Conservation (phyloP, 2,797 vertebrate species). For the Alectoris magna region DNA sequence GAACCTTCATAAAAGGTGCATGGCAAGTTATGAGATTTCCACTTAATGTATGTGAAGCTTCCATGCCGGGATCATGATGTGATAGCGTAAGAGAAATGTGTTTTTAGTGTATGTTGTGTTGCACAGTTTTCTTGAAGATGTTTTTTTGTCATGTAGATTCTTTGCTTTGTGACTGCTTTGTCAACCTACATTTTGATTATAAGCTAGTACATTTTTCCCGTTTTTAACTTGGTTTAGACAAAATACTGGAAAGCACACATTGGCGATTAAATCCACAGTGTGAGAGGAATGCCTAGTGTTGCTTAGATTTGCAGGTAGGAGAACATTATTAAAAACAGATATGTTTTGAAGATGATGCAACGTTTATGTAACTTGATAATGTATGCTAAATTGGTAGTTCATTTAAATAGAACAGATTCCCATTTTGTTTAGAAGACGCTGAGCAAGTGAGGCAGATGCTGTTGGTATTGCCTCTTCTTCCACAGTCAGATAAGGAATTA, state of each 20-base stretch:
- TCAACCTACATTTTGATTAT: neutral
- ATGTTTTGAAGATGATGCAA: neutral
- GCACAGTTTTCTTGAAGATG: no score
- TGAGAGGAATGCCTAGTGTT: neutral
- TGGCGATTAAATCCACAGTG: neutral
- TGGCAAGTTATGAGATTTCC: neutral
- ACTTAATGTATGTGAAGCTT: neutral
- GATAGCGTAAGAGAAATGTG: neutral
- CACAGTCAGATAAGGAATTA: neutral
- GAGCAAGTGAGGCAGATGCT: neutral
- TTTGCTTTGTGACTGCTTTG: neutral
- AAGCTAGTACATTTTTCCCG: neutral
- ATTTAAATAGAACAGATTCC: neutral
- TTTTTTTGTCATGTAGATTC: neutral
- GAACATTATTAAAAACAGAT: neutral
- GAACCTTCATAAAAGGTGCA: neutral
- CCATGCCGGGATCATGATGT: neutral
- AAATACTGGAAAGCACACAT: neutral
- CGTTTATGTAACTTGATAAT: neutral
- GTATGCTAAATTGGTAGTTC: neutral
- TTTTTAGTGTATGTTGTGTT: neutral
- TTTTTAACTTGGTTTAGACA: neutral
- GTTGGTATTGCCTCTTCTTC: neutral
- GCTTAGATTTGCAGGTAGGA: neutral
- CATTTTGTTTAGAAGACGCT: neutral